Base-by-base conservation (phyloP, 2,113 vertebrate genomes). In the Forbesichthys agassizii region DNA sequence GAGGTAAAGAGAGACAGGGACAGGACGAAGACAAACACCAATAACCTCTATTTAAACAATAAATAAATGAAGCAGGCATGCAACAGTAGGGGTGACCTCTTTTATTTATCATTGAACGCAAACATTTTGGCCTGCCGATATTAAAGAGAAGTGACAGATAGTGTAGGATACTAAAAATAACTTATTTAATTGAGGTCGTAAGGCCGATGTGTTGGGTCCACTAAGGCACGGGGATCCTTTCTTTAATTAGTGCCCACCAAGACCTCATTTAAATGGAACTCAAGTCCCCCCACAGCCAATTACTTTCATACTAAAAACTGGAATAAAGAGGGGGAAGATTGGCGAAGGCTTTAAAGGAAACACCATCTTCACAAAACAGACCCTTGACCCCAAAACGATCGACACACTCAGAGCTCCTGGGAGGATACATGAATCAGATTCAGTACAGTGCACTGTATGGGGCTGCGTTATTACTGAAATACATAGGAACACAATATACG, bases 171-270 rank as follows among this genome's bases (percentile, higher is more conserved):
- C 92, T 92, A 91, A 91, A 94, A 93, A 94, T 92, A 93, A 86
- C 81, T 77, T 53, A 53, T 85, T 83, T 93, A 94, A 94, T 92
- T 93, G 92, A 92, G 91, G 90, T 92, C 88, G 85, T 80, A 81
- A 78, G 90, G 89, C 86, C 75, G 36, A 33, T 60, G 78, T 81
- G 85, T 79, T 83, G 85, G 84, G 90, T 90, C 88, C 77, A 76
- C 82, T 78, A 89, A 91, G 90, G 89, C 86, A 78, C 84, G 47
- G 84, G 64, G 87, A 90, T 89, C 85, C 80, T 89, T 84, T 87
- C 82, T 85, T 93, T 93, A 93, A 93, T 94, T 93, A 92, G 92
- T 90, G 89, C 88, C 88, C 86, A 91, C 77, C 83, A 92, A 92
- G 88, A 92, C 85, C 91, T 90, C 69, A 89, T 93, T 93, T 93